Evolutionary conservation across 2,888 invertebrate species (phyloP).

Genomic region (Pomacea canaliculata): DNA sequence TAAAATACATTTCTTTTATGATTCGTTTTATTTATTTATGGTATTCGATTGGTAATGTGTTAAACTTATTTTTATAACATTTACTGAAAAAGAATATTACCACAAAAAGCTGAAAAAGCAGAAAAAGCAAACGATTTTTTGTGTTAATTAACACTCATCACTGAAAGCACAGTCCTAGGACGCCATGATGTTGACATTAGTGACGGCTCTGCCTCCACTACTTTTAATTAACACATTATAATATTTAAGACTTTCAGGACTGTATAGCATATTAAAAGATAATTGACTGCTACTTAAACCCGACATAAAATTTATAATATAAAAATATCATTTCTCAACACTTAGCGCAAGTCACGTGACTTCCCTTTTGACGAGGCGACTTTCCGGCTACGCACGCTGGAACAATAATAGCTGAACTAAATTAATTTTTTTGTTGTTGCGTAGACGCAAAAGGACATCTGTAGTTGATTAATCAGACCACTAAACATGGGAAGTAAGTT

Average conservation of each 20-base stretch:
- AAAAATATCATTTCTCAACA: not conserved
- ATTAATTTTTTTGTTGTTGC: not conserved
- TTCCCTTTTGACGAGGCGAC: not conserved
- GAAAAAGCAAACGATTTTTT: no score
- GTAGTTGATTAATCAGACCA: not conserved
- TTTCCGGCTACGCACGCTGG: not conserved
- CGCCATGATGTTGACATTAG: conserved; percentile 32
- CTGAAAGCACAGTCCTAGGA: no score
- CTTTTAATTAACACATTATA: not conserved
- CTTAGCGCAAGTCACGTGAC: conserved; percentile 1
- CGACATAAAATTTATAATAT: not conserved
- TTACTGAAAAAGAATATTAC: no score
- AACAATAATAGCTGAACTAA: not conserved
- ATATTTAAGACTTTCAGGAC: not conserved
- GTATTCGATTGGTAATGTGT: no score
- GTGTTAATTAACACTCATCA: no score
- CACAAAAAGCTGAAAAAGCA: no score
- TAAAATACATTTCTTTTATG: no score
- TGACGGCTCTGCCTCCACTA: not conserved
- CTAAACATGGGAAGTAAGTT: conserved; percentile 8
- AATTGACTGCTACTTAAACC: not conserved
- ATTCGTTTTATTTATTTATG: no score
- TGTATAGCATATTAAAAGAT: no score
- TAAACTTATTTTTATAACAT: no score
- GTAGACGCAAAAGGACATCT: not conserved